These are phyloP conservation scores for Drosophila funebris DNA, from an alignment of 1,140 invertebrate species.

Conservation along the genomic window DNA sequence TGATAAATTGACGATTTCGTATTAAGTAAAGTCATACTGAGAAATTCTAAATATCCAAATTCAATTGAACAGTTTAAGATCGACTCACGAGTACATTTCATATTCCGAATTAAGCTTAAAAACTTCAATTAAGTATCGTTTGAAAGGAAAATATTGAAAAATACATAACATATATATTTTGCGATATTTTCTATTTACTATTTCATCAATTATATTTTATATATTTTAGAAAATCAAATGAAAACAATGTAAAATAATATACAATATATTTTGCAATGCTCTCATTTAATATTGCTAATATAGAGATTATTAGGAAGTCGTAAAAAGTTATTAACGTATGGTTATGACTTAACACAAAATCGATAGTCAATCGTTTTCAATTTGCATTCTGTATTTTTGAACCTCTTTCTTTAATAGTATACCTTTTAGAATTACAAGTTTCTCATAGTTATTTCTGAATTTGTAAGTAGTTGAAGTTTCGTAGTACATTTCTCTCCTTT, in stretches of 20 bases:
- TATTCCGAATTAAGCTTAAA: neutral
- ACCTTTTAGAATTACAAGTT: conserved; percentile 42
- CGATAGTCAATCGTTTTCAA: neutral
- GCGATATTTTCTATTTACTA: neutral
- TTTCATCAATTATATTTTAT: neutral
- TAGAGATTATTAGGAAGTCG: conserved; percentile 1
- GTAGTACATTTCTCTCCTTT: conserved; percentile 48
- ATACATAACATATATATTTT: neutral
- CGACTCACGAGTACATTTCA: neutral
- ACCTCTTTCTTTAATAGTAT: conserved; percentile 35
- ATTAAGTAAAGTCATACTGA: conserved; percentile 51
- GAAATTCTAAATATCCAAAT: neutral
- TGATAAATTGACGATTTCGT: conserved; percentile 29
- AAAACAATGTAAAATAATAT: conserved; percentile 13
- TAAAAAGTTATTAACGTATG: conserved; percentile 7
- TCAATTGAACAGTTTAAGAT: conserved; percentile 37
- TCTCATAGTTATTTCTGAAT: conserved; percentile 16
- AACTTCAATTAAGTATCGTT: neutral
- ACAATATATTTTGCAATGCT: conserved; percentile 5
- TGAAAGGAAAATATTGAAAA: neutral
- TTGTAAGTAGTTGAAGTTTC: conserved; percentile 34
- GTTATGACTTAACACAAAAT: conserved; percentile 41
- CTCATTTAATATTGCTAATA: conserved; percentile 3
- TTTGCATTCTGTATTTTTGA: conserved; percentile 37
- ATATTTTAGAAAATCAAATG: conserved; percentile 6